Evolutionary conservation across 2,888 invertebrate species (phyloP), one percentile per base, ranked within the genome.

Genomic region (Plagodis dolabraria): DNA sequence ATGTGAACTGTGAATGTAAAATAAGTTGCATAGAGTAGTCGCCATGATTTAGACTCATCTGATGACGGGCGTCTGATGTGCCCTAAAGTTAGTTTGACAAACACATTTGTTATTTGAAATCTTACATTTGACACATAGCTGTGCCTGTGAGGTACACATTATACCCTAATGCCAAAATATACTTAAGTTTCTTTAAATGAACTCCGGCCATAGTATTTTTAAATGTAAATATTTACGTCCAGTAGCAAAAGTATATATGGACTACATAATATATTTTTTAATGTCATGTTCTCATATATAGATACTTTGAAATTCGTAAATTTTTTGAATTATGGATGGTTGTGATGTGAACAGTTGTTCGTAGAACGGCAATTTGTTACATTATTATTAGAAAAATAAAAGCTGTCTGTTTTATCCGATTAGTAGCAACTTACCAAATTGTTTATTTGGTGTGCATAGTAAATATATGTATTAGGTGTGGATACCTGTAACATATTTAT

Each of bases 281-380:
- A 50, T 61, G 53, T 82, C 78, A 79, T 63, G 53, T 82, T 77
- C 78, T 75, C 69, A 71, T 74, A 57, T 74, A 69, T 70, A 60
- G 22, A 52, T 71, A 71, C 69, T 83, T 83, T 83, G 80, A 68
- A 84, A 77, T 75, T 76, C 22, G 71, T 67, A 79, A 77, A 75
- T 68, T 84, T 8, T 84, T 82, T 84, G 79, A 84, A 86, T 86
- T 87, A 83, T 83, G 84, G 63, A 87, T 85, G 89, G 89, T 89
- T 90, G 89, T 89, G 89, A 89, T 80, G 87, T 82, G 81, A 68
- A 75, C 71, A 76, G 68, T 77, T 74, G 49, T 69, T 69, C 61
- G 50, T 66, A 47, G 57, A 65, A 61, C 57, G 67, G 68, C 51
- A 56, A 62, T 62, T 63, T 58, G 53, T 60, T 59, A 56, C 40